phyloP scores from a whole-genome alignment of 2,113 vertebrate genomes.

The Scomber scombrus region DNA sequence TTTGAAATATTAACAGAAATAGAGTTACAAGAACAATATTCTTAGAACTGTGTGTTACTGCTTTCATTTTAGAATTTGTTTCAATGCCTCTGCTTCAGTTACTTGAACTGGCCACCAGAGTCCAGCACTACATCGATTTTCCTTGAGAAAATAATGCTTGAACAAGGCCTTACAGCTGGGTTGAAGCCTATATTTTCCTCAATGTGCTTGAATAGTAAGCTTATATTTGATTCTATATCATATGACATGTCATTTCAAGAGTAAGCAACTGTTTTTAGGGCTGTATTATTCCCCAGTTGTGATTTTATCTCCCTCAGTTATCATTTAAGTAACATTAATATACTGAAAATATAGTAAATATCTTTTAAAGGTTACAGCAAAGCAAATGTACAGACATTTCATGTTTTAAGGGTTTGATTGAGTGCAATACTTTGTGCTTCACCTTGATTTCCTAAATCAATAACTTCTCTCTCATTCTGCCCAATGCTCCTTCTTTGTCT shows the following conservation, averaged over 20 bases:
- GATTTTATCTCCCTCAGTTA: background rate
- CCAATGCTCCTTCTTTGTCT: conserved; percentile 3
- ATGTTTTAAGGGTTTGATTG: background rate
- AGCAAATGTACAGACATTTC: background rate
- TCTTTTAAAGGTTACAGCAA: background rate
- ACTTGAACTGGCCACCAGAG: conserved; percentile 63
- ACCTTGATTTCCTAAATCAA: conserved; percentile 37
- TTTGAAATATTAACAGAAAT: background rate
- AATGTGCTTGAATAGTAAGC: background rate
- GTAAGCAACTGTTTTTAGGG: background rate
- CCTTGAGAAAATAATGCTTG: background rate
- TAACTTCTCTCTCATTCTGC: conserved; percentile 3
- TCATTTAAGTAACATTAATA: background rate
- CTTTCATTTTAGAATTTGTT: background rate
- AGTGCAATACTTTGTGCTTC: background rate
- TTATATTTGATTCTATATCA: background rate
- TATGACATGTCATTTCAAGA: background rate
- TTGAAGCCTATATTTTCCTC: background rate
- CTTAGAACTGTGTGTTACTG: background rate
- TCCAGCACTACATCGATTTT: conserved; percentile 54
- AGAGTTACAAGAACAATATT: too few relatives aligned
- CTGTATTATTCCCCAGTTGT: background rate
- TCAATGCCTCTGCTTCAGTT: conserved; percentile 23
- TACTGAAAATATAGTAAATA: background rate
- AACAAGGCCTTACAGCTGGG: conserved; percentile 9